These are phyloP conservation scores for Geodia barretti DNA, from an alignment of 37 sponge, comb jelly and placozoan species.

Conservation along the genomic window DNA sequence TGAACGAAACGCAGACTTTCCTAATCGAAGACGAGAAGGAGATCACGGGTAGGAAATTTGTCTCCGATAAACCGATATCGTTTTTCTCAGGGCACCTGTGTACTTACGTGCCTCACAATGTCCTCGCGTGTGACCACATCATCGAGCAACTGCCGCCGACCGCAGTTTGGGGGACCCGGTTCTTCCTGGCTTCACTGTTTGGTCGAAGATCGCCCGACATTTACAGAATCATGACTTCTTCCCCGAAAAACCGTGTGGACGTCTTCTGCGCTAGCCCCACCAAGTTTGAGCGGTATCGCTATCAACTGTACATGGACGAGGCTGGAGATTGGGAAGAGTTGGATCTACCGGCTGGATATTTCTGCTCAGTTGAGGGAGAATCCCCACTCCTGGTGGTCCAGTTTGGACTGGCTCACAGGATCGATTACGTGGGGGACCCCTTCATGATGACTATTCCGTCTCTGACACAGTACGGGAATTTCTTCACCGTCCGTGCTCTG, in stretches of 20 bases:
- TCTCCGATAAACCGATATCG: slow-evolving; percentile 29
- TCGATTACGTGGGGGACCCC: slow-evolving; percentile 41
- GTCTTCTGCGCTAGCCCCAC: slow-evolving; percentile 8
- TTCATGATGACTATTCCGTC: slow-evolving; percentile 66
- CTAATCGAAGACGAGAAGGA: slow-evolving; percentile 8
- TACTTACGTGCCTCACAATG: slow-evolving; percentile 11
- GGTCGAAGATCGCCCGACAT: slow-evolving; percentile 16
- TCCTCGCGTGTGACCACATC: slow-evolving; percentile 47
- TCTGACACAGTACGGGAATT: slow-evolving; percentile 62
- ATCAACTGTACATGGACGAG: too few relatives aligned
- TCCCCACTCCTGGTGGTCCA: slow-evolving; percentile 42
- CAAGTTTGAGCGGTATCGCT: neutral
- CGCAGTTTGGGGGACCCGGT: slow-evolving; percentile 50
- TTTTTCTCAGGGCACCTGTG: slow-evolving; percentile 37
- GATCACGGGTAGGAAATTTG: slow-evolving; percentile 33
- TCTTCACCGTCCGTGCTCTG: slow-evolving; percentile 28
- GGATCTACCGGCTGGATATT: neutral
- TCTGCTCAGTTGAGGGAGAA: slow-evolving; percentile 38
- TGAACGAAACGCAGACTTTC: slow-evolving; percentile 8
- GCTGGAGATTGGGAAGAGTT: slow-evolving; percentile 25
- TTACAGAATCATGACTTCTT: slow-evolving; percentile 35
- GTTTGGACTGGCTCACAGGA: slow-evolving; percentile 14
- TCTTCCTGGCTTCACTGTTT: slow-evolving; percentile 34
- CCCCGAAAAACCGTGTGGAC: slow-evolving; percentile 24
- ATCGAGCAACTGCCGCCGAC: slow-evolving; percentile 68